Evolutionary conservation across 2,797 vertebrate species (phyloP).

Genomic region (Okamejei kenojei): DNA sequence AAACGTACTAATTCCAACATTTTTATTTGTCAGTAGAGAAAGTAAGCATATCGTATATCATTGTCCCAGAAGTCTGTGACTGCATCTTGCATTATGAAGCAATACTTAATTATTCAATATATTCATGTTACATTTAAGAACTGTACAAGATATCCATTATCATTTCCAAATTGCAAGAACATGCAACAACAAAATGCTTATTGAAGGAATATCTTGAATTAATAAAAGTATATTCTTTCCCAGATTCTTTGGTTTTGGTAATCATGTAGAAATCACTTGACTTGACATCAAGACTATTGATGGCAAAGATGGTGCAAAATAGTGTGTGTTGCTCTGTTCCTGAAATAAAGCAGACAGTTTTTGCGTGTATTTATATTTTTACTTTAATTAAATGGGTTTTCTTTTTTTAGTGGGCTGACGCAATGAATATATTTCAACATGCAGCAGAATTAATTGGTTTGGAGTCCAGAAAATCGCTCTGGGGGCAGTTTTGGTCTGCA

Average conservation of each 20-base stretch:
- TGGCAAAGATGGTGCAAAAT: background rate
- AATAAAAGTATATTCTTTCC: background rate
- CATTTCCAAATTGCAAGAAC: background rate
- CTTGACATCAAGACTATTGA: background rate
- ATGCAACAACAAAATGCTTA: background rate
- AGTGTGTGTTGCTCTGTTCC: background rate
- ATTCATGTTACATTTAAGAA: background rate
- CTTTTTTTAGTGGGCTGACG: slow-evolving; percentile 82
- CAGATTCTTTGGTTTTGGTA: background rate
- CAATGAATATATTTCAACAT: slow-evolving; percentile 78
- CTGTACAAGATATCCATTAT: background rate
- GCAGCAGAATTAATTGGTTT: slow-evolving; percentile 80
- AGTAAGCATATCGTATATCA: too few species aligned
- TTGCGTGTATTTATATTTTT: background rate
- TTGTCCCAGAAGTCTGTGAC: background rate
- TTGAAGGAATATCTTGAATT: background rate
- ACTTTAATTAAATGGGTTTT: slow-evolving; percentile 13
- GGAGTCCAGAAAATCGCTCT: slow-evolving; percentile 88
- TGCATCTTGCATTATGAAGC: too few species aligned
- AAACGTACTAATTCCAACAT: background rate
- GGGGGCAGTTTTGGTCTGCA: slow-evolving; percentile 98
- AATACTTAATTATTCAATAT: background rate
- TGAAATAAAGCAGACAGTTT: background rate
- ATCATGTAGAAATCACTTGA: background rate
- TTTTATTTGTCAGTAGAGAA: background rate